These are phyloP conservation scores for Calypte anna DNA, from an alignment of 2,113 vertebrate genomes.

Conservation along the genomic window DNA sequence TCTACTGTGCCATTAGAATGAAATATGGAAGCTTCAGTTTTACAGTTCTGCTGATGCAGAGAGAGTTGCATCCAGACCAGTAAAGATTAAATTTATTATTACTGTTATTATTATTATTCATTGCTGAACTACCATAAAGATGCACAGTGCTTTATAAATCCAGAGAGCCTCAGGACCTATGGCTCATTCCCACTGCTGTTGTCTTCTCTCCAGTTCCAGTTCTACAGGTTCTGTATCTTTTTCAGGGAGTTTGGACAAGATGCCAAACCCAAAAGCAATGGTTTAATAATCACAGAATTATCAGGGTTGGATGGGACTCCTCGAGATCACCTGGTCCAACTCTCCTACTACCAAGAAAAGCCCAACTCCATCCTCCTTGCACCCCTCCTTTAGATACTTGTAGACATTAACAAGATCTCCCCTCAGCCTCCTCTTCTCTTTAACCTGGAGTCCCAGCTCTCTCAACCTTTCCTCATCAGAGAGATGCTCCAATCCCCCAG, in stretches of 20 bases:
- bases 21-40: conserved; percentile 17
- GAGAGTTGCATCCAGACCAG: not conserved
- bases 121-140: conserved; percentile 10
- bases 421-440: too few species aligned
- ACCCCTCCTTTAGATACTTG: too few species aligned
- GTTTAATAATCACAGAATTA: not conserved
- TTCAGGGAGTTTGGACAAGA: not conserved
- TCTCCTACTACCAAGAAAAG: too few species aligned
- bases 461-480: too few species aligned
- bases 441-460: too few species aligned
- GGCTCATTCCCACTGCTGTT: not conserved
- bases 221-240: not conserved
- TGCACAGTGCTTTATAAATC: not conserved
- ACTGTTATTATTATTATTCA: conserved; percentile 7
- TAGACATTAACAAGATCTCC: too few species aligned
- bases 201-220: not conserved
- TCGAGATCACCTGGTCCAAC: too few species aligned
- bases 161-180: not conserved
- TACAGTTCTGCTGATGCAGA: conserved; percentile 22
- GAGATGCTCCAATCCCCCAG: too few species aligned
- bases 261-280: not conserved
- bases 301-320: too few species aligned
- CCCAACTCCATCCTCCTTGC: too few species aligned
- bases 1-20: not conserved
- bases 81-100: conserved; percentile 24